These are phyloP conservation scores for Corydoras sp. DNA, from an alignment of 2,113 vertebrate genomes.

Conservation along the genomic window DNA sequence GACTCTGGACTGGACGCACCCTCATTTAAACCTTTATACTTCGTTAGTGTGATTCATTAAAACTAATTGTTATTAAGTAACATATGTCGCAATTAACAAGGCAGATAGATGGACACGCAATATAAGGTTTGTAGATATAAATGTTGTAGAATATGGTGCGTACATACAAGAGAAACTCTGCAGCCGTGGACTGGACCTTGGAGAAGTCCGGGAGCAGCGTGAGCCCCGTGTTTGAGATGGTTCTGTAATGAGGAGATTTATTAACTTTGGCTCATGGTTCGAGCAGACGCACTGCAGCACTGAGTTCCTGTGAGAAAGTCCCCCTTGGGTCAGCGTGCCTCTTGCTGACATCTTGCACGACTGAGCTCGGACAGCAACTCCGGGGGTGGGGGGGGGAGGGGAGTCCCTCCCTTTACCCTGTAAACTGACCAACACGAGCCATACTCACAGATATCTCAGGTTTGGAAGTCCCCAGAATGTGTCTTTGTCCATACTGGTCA, in stretches of 20 bases:
- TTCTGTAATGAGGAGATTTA: constrained; percentile 44
- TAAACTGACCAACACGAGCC: not conserved
- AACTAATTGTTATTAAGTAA: no score
- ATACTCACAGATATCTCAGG: constrained; percentile 64
- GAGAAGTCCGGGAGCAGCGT: constrained; percentile 56
- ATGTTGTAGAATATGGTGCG: not conserved
- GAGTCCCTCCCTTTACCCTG: constrained; percentile 15
- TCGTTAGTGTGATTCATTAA: no score
- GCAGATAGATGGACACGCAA: no score
- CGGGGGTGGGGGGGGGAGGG: constrained; percentile 17
- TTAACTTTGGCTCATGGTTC: not conserved
- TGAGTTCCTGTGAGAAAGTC: not conserved
- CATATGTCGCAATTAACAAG: no score
- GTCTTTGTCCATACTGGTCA: constrained; percentile 54
- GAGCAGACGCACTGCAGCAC: no score
- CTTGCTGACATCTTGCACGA: constrained; percentile 15
- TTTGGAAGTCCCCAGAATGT: constrained; percentile 60
- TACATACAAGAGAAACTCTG: constrained; percentile 56
- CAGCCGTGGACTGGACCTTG: constrained; percentile 52
- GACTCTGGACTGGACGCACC: no score
- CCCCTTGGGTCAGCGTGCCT: not conserved
- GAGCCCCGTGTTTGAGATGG: constrained; percentile 63
- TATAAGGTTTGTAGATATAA: not conserved
- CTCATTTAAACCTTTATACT: no score
- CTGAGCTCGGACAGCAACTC: not conserved